Evolutionary conservation across 2,888 invertebrate species (phyloP).

Genomic region (Parnassius smintheus): DNA sequence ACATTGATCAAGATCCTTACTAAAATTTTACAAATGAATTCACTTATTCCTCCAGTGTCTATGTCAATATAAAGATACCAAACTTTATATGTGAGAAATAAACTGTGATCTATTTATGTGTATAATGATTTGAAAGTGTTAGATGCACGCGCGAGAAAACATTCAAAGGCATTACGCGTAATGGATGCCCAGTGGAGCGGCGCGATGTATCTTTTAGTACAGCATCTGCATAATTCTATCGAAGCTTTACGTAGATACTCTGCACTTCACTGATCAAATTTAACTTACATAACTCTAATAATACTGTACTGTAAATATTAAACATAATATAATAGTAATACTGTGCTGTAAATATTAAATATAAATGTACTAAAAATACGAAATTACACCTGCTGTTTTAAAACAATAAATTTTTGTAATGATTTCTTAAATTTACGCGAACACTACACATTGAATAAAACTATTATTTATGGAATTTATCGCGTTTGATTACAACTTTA

Average conservation of each 20-base stretch:
- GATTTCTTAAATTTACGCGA: too few relatives aligned
- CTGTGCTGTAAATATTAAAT: too few relatives aligned
- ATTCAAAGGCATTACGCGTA: constrained; percentile 4
- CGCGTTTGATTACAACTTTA: too few relatives aligned
- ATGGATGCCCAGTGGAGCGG: constrained; percentile 2
- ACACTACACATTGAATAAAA: too few relatives aligned
- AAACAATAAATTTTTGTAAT: too few relatives aligned
- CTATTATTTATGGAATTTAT: too few relatives aligned
- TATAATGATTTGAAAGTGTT: not conserved
- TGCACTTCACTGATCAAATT: too few relatives aligned
- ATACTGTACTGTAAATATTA: not conserved
- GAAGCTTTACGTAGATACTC: not conserved
- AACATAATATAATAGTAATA: too few relatives aligned
- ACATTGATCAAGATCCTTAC: too few relatives aligned
- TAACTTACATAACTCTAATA: not conserved
- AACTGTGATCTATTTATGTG: not conserved
- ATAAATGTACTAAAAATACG: too few relatives aligned
- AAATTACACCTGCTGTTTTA: too few relatives aligned
- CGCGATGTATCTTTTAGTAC: constrained; percentile 2
- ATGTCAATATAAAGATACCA: not conserved
- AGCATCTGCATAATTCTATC: constrained; percentile 3
- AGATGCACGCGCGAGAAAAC: constrained; percentile 7
- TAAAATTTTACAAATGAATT: too few relatives aligned
- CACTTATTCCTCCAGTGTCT: not conserved
- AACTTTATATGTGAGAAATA: not conserved